Conservation (phyloP, 2,797 vertebrate species). For the Tiaroga cobitis region DNA sequence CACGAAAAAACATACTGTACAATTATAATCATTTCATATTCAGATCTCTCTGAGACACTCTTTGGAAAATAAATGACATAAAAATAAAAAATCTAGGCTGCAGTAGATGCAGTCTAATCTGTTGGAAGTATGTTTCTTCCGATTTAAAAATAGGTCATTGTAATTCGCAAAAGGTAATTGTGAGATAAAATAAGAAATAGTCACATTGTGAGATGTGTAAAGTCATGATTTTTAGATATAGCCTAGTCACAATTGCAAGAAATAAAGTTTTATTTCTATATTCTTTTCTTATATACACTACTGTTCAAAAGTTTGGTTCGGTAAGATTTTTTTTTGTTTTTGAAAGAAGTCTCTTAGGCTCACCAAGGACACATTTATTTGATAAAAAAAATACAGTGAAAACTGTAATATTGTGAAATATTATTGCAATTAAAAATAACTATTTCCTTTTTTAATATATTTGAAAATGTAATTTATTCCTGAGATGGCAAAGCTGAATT, state of each 20-base stretch:
- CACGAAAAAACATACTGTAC: not conserved
- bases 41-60: not conserved
- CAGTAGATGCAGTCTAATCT: not conserved
- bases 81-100: not conserved
- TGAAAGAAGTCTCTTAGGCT: not conserved
- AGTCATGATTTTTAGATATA: not conserved
- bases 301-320: not conserved
- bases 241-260: not conserved
- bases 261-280: not conserved
- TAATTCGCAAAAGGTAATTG: not conserved
- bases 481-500: not conserved
- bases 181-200: constrained; percentile 4
- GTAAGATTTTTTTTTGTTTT: not conserved
- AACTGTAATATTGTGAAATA: not conserved
- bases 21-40: not conserved
- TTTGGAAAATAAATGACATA: constrained; percentile 8
- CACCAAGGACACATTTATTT: not conserved
- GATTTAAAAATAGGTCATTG: not conserved
- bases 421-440: not conserved
- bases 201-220: not conserved
- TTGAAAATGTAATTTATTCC: not conserved
- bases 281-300: too few relatives aligned
- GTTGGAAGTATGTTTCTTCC: not conserved
- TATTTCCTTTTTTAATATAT: not conserved
- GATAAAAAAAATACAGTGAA: not conserved